Evolutionary conservation across 2,888 invertebrate genomes (phyloP).

Genomic region (Tipula unca): DNA sequence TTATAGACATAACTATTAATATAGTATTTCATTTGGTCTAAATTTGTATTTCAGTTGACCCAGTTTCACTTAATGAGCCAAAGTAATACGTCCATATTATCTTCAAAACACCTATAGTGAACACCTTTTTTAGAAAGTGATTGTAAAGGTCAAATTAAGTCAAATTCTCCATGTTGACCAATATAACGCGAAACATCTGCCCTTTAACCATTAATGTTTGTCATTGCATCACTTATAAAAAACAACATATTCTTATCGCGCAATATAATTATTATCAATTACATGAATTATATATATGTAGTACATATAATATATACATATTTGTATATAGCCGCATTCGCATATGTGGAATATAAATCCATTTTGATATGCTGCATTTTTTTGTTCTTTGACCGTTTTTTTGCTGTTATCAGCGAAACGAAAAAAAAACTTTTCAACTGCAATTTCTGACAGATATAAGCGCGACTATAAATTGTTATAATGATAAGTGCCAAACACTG

Average conservation of each 20-base stretch:
- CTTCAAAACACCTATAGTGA: too few species aligned
- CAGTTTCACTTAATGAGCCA: neutral
- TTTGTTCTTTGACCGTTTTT: neutral
- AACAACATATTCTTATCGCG: neutral
- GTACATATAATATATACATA: too few species aligned
- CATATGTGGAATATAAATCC: too few species aligned
- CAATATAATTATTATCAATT: neutral
- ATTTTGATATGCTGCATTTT: neutral
- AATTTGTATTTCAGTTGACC: neutral
- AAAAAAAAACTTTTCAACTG: neutral
- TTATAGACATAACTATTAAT: neutral
- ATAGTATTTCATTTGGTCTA: too few species aligned
- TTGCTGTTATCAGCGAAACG: neutral
- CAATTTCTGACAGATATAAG: neutral
- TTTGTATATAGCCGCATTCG: neutral
- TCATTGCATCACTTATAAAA: neutral
- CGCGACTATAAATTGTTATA: neutral
- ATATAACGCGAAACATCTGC: neutral
- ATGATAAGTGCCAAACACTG: neutral
- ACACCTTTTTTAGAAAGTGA: neutral
- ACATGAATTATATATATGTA: neutral
- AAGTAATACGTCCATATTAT: too few species aligned
- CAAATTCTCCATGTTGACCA: too few species aligned
- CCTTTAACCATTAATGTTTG: neutral
- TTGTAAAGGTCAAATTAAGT: too few species aligned